These are phyloP conservation scores for Protobothrops mucrosquamatus DNA, from an alignment of 2,113 vertebrate species.

Conservation along the genomic window DNA sequence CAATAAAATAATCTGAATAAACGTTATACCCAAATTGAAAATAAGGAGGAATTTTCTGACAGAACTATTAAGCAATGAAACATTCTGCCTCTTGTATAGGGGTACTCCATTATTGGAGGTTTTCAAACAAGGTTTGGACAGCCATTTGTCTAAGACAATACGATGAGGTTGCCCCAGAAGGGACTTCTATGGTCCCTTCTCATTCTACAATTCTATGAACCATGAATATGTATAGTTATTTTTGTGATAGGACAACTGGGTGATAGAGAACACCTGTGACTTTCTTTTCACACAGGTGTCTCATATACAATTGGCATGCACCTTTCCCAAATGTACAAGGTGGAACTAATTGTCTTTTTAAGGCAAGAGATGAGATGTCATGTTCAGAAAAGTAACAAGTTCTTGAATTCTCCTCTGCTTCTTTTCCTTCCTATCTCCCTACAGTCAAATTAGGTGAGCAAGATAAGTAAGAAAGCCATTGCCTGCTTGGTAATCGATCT, in stretches of 20 bases:
- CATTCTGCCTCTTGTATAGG: not conserved
- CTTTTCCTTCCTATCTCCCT: not conserved
- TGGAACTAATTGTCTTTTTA: not conserved
- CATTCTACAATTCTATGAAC: not conserved
- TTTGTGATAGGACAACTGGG: not conserved
- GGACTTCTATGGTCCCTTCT: too few relatives aligned
- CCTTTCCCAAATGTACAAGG: not conserved
- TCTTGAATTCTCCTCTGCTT: not conserved
- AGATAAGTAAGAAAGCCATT: not conserved
- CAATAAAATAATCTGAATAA: too few relatives aligned
- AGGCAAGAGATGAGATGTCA: not conserved
- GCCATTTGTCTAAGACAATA: not conserved
- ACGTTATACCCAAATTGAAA: not conserved
- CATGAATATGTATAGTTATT: too few relatives aligned
- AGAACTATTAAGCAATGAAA: not conserved
- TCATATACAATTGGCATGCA: not conserved
- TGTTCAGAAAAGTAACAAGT: not conserved
- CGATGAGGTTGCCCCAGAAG: not conserved
- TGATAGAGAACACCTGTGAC: not conserved
- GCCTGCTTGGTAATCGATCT: not conserved
- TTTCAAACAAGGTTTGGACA: not conserved
- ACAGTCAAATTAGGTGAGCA: not conserved
- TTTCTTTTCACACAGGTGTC: not conserved
- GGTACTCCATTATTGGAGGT: not conserved
- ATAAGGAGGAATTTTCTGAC: not conserved